phyloP scores from a whole-genome alignment of 2,113 vertebrate genomes.

The Lepus europaeus region DNA sequence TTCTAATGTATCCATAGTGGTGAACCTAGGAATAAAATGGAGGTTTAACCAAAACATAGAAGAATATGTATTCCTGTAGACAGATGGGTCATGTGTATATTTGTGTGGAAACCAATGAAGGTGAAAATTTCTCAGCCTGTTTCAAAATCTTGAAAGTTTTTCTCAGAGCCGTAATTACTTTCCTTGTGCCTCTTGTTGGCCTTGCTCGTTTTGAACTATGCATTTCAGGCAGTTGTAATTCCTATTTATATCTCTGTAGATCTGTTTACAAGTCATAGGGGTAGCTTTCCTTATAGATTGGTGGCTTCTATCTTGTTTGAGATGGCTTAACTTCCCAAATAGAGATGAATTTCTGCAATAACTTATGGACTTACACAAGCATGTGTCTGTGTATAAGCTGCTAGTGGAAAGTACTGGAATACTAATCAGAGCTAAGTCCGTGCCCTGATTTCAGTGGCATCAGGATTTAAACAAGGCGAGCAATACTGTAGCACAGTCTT shows the following conservation, averaged over 20 bases:
- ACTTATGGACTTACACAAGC: not conserved
- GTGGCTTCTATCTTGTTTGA: not conserved
- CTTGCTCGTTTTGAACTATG: conserved; percentile 10
- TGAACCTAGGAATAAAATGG: conserved; percentile 53
- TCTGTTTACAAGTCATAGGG: not conserved
- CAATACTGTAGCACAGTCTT: not conserved
- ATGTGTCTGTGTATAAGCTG: not conserved
- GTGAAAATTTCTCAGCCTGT: conserved; percentile 61
- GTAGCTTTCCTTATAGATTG: not conserved
- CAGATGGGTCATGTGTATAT: conserved; percentile 18
- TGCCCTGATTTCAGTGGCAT: not conserved
- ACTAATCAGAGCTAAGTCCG: not conserved
- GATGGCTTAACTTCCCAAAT: not conserved
- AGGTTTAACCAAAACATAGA: conserved; percentile 61
- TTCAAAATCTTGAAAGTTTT: conserved; percentile 48
- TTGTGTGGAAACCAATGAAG: conserved; percentile 58
- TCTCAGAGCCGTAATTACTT: conserved; percentile 50
- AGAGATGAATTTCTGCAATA: not conserved
- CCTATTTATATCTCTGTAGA: not conserved
- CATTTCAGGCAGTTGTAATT: not conserved
- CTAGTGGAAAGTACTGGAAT: not conserved
- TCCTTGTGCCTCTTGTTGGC: not conserved
- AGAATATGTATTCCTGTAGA: conserved; percentile 41
- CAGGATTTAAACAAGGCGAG: not conserved
- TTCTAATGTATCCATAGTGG: conserved; percentile 7